Percentiles rank a stretch among this genome's conserved stretches.
Conservation (phyloP, 2,888 invertebrate species). For the Ditylenchus weischeri region DNA sequence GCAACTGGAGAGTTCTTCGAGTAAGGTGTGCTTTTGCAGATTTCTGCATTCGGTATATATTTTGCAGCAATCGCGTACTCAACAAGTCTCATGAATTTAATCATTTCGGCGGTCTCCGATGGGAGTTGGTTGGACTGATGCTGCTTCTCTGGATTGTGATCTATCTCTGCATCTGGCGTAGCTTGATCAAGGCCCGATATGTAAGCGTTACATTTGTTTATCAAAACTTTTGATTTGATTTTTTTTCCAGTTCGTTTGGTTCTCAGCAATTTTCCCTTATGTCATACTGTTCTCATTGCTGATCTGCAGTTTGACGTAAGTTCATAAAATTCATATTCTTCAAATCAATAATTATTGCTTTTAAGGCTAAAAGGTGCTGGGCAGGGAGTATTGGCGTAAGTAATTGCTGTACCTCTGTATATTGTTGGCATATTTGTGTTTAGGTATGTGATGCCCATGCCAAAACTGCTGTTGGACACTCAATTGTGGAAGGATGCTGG, state of each 20-base stretch:
- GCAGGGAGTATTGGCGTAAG: slow-evolving; percentile 44
- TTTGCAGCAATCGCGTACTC: slow-evolving; percentile 51
- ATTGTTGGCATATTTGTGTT: no score
- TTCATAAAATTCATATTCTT: no score
- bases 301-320: slow-evolving; percentile 51
- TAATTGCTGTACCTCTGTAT: no score
- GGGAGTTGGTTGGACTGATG: slow-evolving; percentile 55
- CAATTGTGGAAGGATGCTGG: slow-evolving; percentile 59
- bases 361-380: slow-evolving; percentile 47
- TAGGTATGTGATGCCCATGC: slow-evolving; percentile 54
- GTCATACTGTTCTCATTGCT: slow-evolving; percentile 54
- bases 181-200: slow-evolving; percentile 58
- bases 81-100: slow-evolving; percentile 49
- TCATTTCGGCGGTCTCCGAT: slow-evolving; percentile 57
- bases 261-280: slow-evolving; percentile 59
- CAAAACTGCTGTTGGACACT: slow-evolving; percentile 50
- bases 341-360: no score
- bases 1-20: slow-evolving; percentile 59
- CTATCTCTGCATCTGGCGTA: slow-evolving; percentile 58
- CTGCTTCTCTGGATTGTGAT: slow-evolving; percentile 54
- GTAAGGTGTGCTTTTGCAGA: slow-evolving; percentile 35
- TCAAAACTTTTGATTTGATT: no score
- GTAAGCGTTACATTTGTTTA: slow-evolving; percentile 24
- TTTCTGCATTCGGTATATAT: slow-evolving; percentile 6
- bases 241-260: slow-evolving; percentile 53